phyloP scores from a whole-genome alignment of 2,888 invertebrate genomes.

The Orthosia gracilis region DNA sequence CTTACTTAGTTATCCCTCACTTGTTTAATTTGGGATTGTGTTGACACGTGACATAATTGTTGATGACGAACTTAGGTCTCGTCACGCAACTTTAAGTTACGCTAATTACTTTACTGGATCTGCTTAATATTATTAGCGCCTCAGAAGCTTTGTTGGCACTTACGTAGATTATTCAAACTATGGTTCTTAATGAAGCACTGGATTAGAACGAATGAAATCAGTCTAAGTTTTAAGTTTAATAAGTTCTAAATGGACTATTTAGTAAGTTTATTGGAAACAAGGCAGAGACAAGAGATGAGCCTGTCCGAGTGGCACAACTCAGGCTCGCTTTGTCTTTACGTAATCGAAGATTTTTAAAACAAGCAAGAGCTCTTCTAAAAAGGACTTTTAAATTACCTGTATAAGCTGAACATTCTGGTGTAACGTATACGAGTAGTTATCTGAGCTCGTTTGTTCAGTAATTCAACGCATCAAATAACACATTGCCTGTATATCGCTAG shows the following conservation, averaged over 20 bases:
- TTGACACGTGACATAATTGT: constrained; percentile 70
- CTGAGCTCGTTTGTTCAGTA: background rate
- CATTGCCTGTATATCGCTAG: constrained; percentile 9
- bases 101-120: constrained; percentile 57
- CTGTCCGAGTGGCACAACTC: background rate
- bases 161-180: constrained; percentile 26
- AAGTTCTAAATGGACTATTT: background rate
- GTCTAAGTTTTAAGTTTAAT: constrained; percentile 3
- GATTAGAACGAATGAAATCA: constrained; percentile 20
- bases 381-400: background rate
- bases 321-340: constrained; percentile 4
- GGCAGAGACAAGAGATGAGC: background rate
- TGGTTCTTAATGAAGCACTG: background rate
- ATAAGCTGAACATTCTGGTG: background rate
- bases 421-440: background rate
- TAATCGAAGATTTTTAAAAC: constrained; percentile 20
- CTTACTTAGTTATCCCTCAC: constrained; percentile 68
- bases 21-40: constrained; percentile 74
- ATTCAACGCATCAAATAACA: constrained; percentile 26
- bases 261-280: constrained; percentile 14
- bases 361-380: constrained; percentile 5
- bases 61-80: constrained; percentile 66
- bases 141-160: constrained; percentile 19
- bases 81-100: constrained; percentile 41
- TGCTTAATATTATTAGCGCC: constrained; percentile 30